Evolutionary conservation across 2,797 vertebrate species (phyloP).

Genomic region (Balearica regulorum): DNA sequence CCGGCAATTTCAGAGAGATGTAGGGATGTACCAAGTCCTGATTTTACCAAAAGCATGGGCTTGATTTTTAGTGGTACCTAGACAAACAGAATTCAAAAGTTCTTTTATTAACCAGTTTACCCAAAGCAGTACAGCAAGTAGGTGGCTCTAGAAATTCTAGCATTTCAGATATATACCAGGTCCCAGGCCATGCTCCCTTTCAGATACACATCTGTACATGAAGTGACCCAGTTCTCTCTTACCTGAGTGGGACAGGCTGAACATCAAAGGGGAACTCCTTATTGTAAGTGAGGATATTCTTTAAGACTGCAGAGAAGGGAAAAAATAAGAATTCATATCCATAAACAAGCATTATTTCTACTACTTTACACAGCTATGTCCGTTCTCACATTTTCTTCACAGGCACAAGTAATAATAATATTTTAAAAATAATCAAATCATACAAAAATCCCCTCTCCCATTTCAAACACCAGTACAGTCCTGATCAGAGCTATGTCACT

Average conservation of each 20-base stretch:
- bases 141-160: neutral
- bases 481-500: neutral
- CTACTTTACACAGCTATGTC: neutral
- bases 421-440: neutral
- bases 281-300: slow-evolving; percentile 93
- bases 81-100: neutral
- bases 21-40: neutral
- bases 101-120: neutral
- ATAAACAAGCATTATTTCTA: neutral
- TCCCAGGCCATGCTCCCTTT: neutral
- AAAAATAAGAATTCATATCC: neutral
- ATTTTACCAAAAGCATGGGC: neutral
- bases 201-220: neutral
- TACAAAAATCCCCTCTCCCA: neutral
- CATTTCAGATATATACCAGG: neutral
- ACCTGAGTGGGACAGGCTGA: slow-evolving; percentile 95
- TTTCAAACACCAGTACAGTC: neutral
- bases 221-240: slow-evolving; percentile 45
- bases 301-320: slow-evolving; percentile 82
- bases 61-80: neutral
- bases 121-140: neutral
- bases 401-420: neutral
- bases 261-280: slow-evolving; percentile 98
- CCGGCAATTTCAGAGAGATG: neutral
- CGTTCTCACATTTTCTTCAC: neutral